Percentiles rank a stretch among this genome's conserved stretches.
These are phyloP conservation scores for Diglossa cyanea DNA, from an alignment of 2,797 vertebrate species.

Conservation along the genomic window DNA sequence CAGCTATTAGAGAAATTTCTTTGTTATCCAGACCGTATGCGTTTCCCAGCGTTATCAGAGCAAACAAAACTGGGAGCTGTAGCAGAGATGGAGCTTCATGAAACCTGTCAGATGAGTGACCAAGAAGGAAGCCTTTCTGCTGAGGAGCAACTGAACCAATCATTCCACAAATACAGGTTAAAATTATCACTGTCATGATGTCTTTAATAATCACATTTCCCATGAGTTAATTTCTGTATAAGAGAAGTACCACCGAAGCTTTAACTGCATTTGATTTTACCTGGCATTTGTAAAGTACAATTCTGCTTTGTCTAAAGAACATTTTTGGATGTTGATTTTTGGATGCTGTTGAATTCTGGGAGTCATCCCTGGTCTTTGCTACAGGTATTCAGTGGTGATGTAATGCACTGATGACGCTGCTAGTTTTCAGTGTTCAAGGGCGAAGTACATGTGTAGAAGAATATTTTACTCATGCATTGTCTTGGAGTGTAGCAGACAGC, in stretches of 20 bases:
- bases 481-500: not conserved
- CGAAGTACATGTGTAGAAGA: not conserved
- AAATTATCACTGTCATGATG: not conserved
- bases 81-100: conserved; percentile 16
- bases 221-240: not conserved
- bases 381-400: not conserved
- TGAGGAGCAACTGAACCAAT: conserved; percentile 54
- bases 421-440: not conserved
- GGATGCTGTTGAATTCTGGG: not conserved
- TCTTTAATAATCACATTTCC: not conserved
- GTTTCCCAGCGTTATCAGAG: not conserved
- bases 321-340: not conserved
- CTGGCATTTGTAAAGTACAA: not conserved
- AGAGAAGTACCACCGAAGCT: not conserved
- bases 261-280: not conserved
- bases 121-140: conserved; percentile 58
- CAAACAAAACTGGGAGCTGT: conserved; percentile 7
- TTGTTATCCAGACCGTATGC: conserved; percentile 52
- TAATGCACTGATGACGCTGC: not conserved
- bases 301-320: not conserved
- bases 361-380: not conserved
- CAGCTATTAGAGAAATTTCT: not conserved
- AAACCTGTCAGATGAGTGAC: conserved; percentile 49
- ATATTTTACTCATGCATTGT: not conserved
- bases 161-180: conserved; percentile 70